Evolutionary conservation across 2,888 invertebrate genomes (phyloP), one percentile per base, ranked within the genome.

Genomic region (Hoplodrina blanda): DNA sequence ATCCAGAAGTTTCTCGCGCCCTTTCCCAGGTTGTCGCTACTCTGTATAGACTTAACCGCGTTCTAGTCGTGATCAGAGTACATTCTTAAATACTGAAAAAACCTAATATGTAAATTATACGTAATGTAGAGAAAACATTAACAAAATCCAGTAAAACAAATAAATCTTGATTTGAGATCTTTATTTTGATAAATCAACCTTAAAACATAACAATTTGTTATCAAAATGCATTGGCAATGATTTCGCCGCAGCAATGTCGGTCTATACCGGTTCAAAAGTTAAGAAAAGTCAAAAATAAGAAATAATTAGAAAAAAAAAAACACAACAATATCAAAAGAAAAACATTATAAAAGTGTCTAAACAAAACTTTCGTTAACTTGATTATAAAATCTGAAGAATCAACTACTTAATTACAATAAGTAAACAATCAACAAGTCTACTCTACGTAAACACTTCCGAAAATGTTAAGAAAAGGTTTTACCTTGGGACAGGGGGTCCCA

Each of bases 171-270:
- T 67, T 64, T 8, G 17, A 74, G 13, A 55, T 52, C 30, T 82
- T 75, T 74, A 71, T 80, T 86, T 80, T 76, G 19, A 72, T 55
- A 78, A 86, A 88, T 88, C 82, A 88, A 85, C 82, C 69, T 75
- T 78, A 78, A 71, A 66, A 78, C 61, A 73, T 33, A 83, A 82
- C 68, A 69, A 65, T 64, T 73, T 64, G 62, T 57, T 73, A 78
- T 78, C 66, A 70, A 72, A 76, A 61, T 67, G 69, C 52, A 59
- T 67, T 25, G 69, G 82, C 84, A 67, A 64, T 79, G 75, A 80
- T 81, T 80, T 71, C 20, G 63, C 81, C 68, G 30, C 19, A 67
- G 64, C 65, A 37, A 10, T n/a, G 25, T 72, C 20, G 19, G 20
- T 67, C 33, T 20, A 56, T 19, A 56, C 49, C 13, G 15, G 17